Conservation (phyloP, 2,888 invertebrate genomes). For the Clostera curtula region DNA sequence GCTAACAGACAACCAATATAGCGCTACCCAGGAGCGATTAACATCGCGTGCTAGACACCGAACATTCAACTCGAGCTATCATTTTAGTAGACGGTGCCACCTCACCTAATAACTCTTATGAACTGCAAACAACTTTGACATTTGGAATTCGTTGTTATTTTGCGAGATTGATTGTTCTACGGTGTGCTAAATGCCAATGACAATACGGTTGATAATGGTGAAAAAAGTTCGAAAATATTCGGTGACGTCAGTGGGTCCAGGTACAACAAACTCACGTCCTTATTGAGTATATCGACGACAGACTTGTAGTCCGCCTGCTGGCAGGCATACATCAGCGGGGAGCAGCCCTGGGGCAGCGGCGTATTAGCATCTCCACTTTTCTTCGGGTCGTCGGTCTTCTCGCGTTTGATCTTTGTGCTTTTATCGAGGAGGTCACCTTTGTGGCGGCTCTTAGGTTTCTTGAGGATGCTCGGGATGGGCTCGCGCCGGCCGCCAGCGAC, state of each 20-base stretch:
- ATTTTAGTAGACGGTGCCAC: neutral
- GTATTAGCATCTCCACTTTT: slow-evolving; percentile 51
- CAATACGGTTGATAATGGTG: neutral
- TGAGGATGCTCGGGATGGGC: slow-evolving; percentile 66
- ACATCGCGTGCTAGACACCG: slow-evolving; percentile 48
- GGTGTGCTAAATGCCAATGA: neutral
- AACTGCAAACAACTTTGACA: neutral
- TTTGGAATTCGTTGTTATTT: neutral
- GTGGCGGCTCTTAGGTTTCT: slow-evolving; percentile 53
- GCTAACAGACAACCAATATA: slow-evolving; percentile 43
- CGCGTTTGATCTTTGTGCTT: slow-evolving; percentile 62
- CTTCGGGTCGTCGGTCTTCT: slow-evolving; percentile 52
- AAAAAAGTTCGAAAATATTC: no score
- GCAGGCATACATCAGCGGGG: slow-evolving; percentile 93
- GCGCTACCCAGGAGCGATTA: slow-evolving; percentile 31
- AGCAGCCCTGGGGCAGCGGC: slow-evolving; percentile 80
- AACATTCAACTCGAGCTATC: slow-evolving; percentile 20
- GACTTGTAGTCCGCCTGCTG: slow-evolving; percentile 89
- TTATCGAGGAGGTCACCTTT: slow-evolving; percentile 61
- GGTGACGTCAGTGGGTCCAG: slow-evolving; percentile 4
- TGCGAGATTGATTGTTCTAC: neutral
- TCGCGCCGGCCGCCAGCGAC: slow-evolving; percentile 55
- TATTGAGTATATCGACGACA: slow-evolving; percentile 83
- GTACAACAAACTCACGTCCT: slow-evolving; percentile 77
- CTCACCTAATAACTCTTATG: neutral